Evolutionary conservation across 2,113 vertebrate genomes (phyloP).

Genomic region (Vireo altiloquus): DNA sequence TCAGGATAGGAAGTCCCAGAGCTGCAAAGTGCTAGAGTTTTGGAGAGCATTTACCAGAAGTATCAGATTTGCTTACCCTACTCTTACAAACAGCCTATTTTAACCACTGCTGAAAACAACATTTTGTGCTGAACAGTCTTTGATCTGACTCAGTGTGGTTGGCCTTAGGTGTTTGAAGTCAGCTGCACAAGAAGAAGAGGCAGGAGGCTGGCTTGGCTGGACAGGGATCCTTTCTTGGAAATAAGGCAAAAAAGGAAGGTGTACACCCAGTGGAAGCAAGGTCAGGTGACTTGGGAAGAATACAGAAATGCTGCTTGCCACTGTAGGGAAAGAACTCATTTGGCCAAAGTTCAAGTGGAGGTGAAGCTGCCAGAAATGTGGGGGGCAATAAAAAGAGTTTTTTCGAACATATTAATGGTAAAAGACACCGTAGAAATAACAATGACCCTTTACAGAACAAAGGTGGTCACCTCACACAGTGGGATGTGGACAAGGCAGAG

Average conservation of each 20-base stretch:
- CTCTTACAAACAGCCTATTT: neutral
- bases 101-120: neutral
- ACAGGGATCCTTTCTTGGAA: neutral
- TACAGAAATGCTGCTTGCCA: neutral
- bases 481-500: neutral
- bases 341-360: neutral
- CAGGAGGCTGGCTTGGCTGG: neutral
- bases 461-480: neutral
- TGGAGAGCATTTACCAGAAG: neutral
- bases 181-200: neutral
- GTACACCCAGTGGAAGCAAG: neutral
- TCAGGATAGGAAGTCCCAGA: neutral
- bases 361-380: neutral
- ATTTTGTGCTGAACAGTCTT: neutral
- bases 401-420: neutral
- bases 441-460: neutral
- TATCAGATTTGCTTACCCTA: neutral
- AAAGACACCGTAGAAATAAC: neutral
- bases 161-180: neutral
- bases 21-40: neutral
- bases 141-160: neutral
- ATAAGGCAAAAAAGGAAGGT: neutral
- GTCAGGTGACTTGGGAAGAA: neutral
- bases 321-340: neutral
- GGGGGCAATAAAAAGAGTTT: neutral